Evolutionary conservation across 2,797 vertebrate species (phyloP).

Genomic region (Onychomys leucogaster): DNA sequence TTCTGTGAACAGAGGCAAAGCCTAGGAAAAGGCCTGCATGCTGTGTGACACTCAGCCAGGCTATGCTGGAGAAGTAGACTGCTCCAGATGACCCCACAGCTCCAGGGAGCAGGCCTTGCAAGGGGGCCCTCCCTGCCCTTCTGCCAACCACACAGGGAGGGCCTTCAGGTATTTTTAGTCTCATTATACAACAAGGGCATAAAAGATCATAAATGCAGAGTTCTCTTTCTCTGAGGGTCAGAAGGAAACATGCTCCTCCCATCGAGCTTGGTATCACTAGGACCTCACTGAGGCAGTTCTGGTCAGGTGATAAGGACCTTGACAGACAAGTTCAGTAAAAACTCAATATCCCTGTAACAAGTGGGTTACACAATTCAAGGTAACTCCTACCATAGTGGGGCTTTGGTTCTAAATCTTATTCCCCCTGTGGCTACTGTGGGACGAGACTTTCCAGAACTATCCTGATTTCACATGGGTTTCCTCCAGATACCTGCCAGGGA

Average conservation of each 20-base stretch:
- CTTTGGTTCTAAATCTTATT: slow-evolving; percentile 63
- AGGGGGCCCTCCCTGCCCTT: neutral
- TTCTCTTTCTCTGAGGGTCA: slow-evolving; percentile 31
- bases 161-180: neutral
- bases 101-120: neutral
- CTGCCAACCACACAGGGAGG: neutral
- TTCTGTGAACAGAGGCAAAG: slow-evolving; percentile 46
- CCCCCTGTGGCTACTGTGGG: slow-evolving; percentile 14
- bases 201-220: neutral
- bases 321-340: slow-evolving; percentile 68
- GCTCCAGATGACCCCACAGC: neutral
- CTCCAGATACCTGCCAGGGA: slow-evolving; percentile 51
- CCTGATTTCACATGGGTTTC: slow-evolving; percentile 41
- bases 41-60: slow-evolving; percentile 10
- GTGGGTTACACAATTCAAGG: neutral
- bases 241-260: neutral
- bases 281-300: slow-evolving; percentile 5
- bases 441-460: slow-evolving; percentile 66
- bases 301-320: slow-evolving; percentile 27
- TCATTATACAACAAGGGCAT: neutral
- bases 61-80: neutral
- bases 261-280: neutral
- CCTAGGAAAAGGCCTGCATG: neutral
- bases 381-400: neutral
- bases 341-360: slow-evolving; percentile 37